A percentile compares a stretch with the other conserved stretches of the same genome.
phyloP scores from a whole-genome alignment of 2,113 vertebrate species.

The Lepisosteus osseus region DNA sequence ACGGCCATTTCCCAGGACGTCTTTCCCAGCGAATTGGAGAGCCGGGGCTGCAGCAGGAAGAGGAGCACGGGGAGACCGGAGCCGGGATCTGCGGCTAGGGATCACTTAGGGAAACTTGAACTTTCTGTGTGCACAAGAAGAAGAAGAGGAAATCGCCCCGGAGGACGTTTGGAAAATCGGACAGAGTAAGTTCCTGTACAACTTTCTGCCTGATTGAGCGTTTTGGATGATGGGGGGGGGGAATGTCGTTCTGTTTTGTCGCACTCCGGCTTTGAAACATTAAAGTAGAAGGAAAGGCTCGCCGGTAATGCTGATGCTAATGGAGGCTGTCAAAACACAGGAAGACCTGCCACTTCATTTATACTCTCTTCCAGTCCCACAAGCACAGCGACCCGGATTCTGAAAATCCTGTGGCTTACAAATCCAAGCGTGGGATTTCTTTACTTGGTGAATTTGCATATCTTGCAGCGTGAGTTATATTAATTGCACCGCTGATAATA shows the following conservation, averaged over 20 bases:
- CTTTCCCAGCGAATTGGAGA: constrained; percentile 44
- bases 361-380: background rate
- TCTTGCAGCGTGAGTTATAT: no score
- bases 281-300: background rate
- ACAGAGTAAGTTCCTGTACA: constrained; percentile 15
- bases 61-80: constrained; percentile 37
- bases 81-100: constrained; percentile 11
- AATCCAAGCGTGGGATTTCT: no score
- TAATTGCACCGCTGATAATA: no score
- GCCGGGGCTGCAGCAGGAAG: constrained; percentile 38
- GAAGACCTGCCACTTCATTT: background rate
- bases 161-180: constrained; percentile 5
- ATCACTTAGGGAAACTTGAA: constrained; percentile 19
- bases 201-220: background rate
- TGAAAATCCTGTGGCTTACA: no score
- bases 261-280: no score
- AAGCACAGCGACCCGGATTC: constrained; percentile 3
- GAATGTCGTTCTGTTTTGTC: no score
- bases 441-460: no score
- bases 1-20: constrained; percentile 48
- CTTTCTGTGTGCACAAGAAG: constrained; percentile 5
- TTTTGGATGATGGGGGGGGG: no score
- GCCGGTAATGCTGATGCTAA: constrained; percentile 33
- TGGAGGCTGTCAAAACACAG: constrained; percentile 31
- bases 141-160: background rate